Conservation (phyloP, 2,113 vertebrate species). For the Phalacrocorax brasilianus region DNA sequence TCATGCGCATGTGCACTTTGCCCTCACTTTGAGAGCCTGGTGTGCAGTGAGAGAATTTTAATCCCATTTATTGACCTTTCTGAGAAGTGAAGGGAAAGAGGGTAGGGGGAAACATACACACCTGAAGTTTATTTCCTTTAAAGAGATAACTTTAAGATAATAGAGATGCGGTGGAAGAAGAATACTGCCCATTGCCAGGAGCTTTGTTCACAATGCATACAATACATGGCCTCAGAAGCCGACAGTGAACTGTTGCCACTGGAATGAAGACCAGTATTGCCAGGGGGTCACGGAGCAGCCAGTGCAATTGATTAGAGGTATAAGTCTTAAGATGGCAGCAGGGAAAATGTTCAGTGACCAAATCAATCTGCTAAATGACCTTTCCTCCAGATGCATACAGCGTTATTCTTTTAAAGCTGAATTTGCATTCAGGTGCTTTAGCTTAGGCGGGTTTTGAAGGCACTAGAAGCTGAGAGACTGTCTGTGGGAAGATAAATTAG, state of each 20-base stretch:
- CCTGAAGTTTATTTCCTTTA: slow-evolving; percentile 72
- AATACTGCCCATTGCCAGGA: slow-evolving; percentile 55
- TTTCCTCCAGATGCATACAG: neutral
- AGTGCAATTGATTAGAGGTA: slow-evolving; percentile 48
- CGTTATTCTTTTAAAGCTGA: neutral
- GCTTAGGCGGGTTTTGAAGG: neutral
- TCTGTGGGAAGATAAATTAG: neutral
- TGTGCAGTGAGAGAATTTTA: slow-evolving; percentile 59
- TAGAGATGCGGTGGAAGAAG: slow-evolving; percentile 56
- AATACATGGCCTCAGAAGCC: slow-evolving; percentile 27
- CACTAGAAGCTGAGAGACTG: neutral
- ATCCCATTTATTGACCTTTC: slow-evolving; percentile 61
- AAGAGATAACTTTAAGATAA: slow-evolving; percentile 61
- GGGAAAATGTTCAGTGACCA: slow-evolving; percentile 43
- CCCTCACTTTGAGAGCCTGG: neutral
- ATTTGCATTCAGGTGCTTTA: slow-evolving; percentile 9
- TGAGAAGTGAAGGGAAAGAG: slow-evolving; percentile 52
- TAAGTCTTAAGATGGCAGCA: slow-evolving; percentile 42
- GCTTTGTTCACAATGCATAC: slow-evolving; percentile 53
- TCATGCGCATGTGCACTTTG: neutral
- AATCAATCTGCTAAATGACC: slow-evolving; percentile 25
- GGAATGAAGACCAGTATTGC: slow-evolving; percentile 53
- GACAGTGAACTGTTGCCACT: slow-evolving; percentile 32
- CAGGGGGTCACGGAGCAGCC: slow-evolving; percentile 13
- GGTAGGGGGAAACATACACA: slow-evolving; percentile 29